phyloP scores from a whole-genome alignment of 92 coral and sea anemone genomes.

The Phenganax marumi region DNA sequence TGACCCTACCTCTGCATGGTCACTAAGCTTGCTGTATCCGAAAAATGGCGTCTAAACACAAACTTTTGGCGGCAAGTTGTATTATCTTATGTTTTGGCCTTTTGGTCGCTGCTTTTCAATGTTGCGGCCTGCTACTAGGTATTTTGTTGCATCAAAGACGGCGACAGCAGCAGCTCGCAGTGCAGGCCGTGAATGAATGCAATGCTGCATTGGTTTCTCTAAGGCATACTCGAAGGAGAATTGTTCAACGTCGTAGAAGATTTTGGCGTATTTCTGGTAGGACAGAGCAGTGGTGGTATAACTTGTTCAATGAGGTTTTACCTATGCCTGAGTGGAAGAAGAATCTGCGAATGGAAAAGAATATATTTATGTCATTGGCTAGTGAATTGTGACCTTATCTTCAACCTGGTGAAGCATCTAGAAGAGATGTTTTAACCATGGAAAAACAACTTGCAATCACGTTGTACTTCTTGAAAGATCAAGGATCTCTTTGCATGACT shows the following conservation, averaged over 20 bases:
- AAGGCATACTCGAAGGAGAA: too few species aligned
- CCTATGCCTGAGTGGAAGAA: slow-evolving; percentile 36
- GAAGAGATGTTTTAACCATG: slow-evolving; percentile 51
- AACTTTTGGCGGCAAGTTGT: too few species aligned
- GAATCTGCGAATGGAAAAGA: too few species aligned
- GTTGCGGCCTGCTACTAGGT: too few species aligned
- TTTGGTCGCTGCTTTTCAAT: too few species aligned
- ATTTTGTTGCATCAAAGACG: too few species aligned
- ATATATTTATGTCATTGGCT: slow-evolving; percentile 34
- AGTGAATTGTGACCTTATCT: slow-evolving; percentile 45
- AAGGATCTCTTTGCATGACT: slow-evolving; percentile 64
- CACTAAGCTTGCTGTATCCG: too few species aligned
- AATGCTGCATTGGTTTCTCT: neutral
- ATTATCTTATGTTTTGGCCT: too few species aligned
- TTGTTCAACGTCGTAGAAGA: too few species aligned
- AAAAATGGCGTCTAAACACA: too few species aligned
- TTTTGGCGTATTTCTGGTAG: neutral
- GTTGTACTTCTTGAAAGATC: slow-evolving; percentile 57
- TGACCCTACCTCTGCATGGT: too few species aligned
- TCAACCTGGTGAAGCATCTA: slow-evolving; percentile 49
- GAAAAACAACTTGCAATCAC: slow-evolving; percentile 63
- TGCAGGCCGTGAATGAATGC: neutral
- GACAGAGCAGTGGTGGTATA: slow-evolving; percentile 39
- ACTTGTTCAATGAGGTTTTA: slow-evolving; percentile 15
- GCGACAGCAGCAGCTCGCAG: too few species aligned